Percentiles rank a stretch among this genome's conserved stretches.
phyloP scores from a whole-genome alignment of 2,113 vertebrate genomes.

The Triplophysa rosa region DNA sequence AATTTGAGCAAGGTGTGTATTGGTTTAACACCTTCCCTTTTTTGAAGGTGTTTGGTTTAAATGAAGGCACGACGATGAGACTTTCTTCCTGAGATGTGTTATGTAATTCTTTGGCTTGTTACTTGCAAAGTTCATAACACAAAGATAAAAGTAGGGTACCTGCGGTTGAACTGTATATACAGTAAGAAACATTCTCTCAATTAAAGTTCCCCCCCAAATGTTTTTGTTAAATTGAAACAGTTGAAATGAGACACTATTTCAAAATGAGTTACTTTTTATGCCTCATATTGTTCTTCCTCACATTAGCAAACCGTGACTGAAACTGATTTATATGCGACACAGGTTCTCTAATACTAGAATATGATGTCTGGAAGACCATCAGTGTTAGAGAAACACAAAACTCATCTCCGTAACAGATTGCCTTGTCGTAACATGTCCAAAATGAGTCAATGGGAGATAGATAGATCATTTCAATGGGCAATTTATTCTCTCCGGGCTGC shows the following conservation, averaged over 20 bases:
- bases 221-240: not conserved
- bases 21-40: constrained; percentile 20
- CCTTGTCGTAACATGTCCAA: constrained; percentile 52
- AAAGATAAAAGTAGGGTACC: not conserved
- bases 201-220: not conserved
- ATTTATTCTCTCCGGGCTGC: constrained; percentile 66
- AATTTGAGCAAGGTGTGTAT: constrained; percentile 26
- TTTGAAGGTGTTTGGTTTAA: constrained; percentile 15
- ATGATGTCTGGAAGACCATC: constrained; percentile 33
- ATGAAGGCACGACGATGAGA: constrained; percentile 3
- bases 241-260: not conserved
- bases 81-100: not conserved
- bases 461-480: constrained; percentile 60
- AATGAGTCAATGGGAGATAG: constrained; percentile 62
- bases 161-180: not conserved
- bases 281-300: not conserved
- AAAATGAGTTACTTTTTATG: not conserved
- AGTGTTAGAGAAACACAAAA: constrained; percentile 41
- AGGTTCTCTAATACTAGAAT: constrained; percentile 32
- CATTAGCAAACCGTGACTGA: not conserved
- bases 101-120: constrained; percentile 2
- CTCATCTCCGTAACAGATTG: constrained; percentile 56
- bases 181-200: not conserved
- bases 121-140: constrained; percentile 4
- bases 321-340: constrained; percentile 29